Base-by-base conservation (phyloP, 2,113 vertebrate species). In the Ellobius talpinus region DNA sequence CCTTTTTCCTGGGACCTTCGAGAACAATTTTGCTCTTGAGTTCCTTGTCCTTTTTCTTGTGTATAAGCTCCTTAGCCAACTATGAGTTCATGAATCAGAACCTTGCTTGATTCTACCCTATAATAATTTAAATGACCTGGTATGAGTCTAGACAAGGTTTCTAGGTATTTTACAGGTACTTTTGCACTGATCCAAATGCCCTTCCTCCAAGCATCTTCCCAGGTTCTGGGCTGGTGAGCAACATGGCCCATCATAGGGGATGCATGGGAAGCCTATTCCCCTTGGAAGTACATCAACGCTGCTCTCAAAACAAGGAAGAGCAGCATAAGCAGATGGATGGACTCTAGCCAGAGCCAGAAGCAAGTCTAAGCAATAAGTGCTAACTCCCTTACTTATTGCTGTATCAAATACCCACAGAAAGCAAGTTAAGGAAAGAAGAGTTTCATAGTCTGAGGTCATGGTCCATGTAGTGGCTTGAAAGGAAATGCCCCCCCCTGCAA, bases 251-350 rank as follows among this genome's bases (percentile, higher is more conserved):
- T 13, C 45, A 10, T 16, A 2, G n/a, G n/a, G 19, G 55, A 33
- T 23, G 3, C 16, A 8, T 1, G 8, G 2, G n/a, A 23, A 58
- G 1, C 11, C 7, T 14, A 1, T 4, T 36, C 0, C 0, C 23
- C 4, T 5, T 0, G 16, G 42, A 79, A 52, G 45, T 1, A 7
- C 8, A 39, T 17, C 47, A 42, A 47, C 7, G 2, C 19, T 19
- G 5, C 55, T 79, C 36, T 63, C 52, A 31, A 14, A n/a, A 89
- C 63, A 68, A 72, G 42, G n/a, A 87, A 72, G 42, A 42, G 5
- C 10, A 23, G 58, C 45, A 79, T 39, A n/a, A 16, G 16, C 14
- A 74, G 87, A 65, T 26, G 10, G 33, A 19, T 12, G 47, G 14
- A 19, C 21, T 31, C 45, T 24, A n/a, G 21, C 61, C 61, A 29